Conservation (phyloP, 1,140 invertebrate species). For the Babylonia areolata region DNA sequence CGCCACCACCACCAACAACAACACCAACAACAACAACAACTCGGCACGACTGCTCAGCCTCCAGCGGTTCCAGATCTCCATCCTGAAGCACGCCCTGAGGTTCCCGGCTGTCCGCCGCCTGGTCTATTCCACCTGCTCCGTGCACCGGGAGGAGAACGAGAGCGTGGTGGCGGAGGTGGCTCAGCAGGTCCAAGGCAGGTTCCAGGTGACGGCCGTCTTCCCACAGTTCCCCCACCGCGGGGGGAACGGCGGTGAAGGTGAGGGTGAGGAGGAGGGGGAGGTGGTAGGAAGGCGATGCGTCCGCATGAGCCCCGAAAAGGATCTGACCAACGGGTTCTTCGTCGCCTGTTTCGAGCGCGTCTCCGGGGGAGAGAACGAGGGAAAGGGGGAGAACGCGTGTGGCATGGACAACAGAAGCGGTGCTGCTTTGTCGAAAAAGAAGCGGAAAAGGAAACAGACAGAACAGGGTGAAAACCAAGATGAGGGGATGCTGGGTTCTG, state of each 20-base stretch:
- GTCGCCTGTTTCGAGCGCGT: conserved; percentile 86
- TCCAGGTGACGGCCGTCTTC: conserved; percentile 56
- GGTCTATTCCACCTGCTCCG: conserved; percentile 96
- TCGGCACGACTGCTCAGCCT: conserved; percentile 75
- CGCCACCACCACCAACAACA: conserved; percentile 51
- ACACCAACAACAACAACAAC: conserved; percentile 38
- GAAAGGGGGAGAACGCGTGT: not conserved
- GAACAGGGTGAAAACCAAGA: not conserved
- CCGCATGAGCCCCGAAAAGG: conserved; percentile 84
- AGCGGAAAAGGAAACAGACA: not conserved
- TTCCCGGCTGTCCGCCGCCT: conserved; percentile 90
- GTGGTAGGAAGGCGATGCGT: conserved; percentile 82
- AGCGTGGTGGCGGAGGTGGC: conserved; percentile 83
- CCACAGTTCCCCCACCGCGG: conserved; percentile 71
- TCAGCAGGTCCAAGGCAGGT: conserved; percentile 57
- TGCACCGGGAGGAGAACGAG: conserved; percentile 94
- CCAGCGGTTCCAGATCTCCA: conserved; percentile 88
- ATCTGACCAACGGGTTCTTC: conserved; percentile 95
- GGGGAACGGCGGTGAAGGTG: conserved; percentile 57
- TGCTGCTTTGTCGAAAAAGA: not conserved
- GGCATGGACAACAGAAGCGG: not conserved
- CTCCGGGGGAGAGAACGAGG: not conserved
- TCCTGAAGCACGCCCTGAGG: conserved; percentile 89
- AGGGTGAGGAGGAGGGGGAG: too few species aligned
- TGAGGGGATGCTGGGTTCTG: not conserved